Percentiles rank a stretch among this genome's conserved stretches.
Conservation (phyloP, 2,797 vertebrate species). For the Micropoecilia bifurca region DNA sequence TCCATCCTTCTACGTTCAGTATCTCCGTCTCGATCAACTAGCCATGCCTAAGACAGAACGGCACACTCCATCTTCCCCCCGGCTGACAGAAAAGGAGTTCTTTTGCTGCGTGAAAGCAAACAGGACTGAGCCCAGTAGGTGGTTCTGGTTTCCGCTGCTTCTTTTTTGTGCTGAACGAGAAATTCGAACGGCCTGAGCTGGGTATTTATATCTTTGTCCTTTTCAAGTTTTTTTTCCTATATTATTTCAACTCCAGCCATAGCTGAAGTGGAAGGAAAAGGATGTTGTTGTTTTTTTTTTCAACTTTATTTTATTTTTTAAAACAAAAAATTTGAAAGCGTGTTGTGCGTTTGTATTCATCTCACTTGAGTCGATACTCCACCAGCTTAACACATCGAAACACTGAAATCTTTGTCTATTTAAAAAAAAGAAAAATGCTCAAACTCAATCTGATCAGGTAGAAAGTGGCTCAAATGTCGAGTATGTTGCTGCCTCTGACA, state of each 20-base stretch:
- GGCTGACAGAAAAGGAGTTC: conserved; percentile 58
- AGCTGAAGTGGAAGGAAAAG: background rate
- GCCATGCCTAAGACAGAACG: conserved; percentile 44
- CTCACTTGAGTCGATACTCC: background rate
- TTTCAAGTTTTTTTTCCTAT: conserved; percentile 11
- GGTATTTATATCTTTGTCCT: conserved; percentile 16
- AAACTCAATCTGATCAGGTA: background rate
- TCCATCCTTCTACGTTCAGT: conserved; percentile 31
- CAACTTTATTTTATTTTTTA: background rate
- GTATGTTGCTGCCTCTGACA: background rate
- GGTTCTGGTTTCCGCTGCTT: conserved; percentile 40
- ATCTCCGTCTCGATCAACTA: conserved; percentile 42
- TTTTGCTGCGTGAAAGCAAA: conserved; percentile 46
- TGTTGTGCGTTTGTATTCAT: background rate
- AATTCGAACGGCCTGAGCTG: conserved; percentile 36
- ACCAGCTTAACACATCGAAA: background rate
- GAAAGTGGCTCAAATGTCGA: background rate
- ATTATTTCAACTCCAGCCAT: background rate
- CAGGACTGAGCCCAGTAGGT: conserved; percentile 49
- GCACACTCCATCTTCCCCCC: conserved; percentile 61
- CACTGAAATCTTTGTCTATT: background rate
- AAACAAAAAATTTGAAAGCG: background rate
- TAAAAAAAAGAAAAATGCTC: background rate
- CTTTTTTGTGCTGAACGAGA: conserved; percentile 31
- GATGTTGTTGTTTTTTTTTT: background rate